These are phyloP conservation scores for Artibeus jamaicensis DNA, from an alignment of 2,797 vertebrate genomes.

Conservation along the genomic window DNA sequence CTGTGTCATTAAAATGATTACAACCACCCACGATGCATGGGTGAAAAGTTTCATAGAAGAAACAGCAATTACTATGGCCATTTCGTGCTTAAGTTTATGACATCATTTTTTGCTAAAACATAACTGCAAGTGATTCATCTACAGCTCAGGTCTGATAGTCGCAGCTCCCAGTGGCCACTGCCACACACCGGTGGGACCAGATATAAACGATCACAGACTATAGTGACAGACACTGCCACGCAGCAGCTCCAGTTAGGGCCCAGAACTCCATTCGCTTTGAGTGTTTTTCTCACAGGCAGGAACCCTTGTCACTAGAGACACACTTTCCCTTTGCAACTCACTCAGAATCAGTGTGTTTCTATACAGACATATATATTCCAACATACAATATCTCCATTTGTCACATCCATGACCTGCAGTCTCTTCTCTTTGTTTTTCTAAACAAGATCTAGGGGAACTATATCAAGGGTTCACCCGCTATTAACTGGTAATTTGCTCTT, in stretches of 20 bases:
- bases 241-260: conserved; percentile 34
- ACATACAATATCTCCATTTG: conserved; percentile 71
- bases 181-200: conserved; percentile 11
- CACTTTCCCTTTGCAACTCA: conserved; percentile 4
- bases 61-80: conserved; percentile 6
- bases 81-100: conserved; percentile 46
- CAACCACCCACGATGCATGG: conserved; percentile 48
- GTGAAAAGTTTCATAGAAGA: conserved; percentile 65
- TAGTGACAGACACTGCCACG: conserved; percentile 45
- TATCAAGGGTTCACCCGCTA: conserved; percentile 52
- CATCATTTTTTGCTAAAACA: conserved; percentile 26
- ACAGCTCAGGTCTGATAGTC: background rate
- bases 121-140: background rate
- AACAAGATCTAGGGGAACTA: conserved; percentile 52
- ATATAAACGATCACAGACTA: conserved; percentile 34
- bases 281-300: conserved; percentile 50
- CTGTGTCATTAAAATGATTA: conserved; percentile 45
- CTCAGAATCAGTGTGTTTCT: conserved; percentile 63
- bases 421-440: conserved; percentile 30
- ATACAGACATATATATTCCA: conserved; percentile 58
- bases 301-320: conserved; percentile 39
- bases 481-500: conserved; percentile 30
- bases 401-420: conserved; percentile 46
- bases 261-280: conserved; percentile 50
- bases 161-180: background rate